phyloP scores from a whole-genome alignment of 2,888 invertebrate genomes.

The Tetheella fluctuosa region DNA sequence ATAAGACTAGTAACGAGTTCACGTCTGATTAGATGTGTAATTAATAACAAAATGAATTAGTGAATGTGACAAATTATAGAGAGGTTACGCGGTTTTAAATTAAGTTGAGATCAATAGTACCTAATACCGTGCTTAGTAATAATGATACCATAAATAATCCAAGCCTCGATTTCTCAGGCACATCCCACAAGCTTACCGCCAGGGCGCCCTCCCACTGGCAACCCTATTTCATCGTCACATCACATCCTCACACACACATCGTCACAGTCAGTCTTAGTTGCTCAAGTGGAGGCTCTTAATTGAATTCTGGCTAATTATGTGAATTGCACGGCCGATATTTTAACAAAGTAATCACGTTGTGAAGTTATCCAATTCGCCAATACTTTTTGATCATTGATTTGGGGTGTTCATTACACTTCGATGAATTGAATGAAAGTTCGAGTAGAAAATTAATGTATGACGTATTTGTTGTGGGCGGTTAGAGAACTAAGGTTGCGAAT shows the following conservation, averaged over 20 bases:
- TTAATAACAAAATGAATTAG: no score
- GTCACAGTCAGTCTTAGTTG: conserved; percentile 24
- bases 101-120: no score
- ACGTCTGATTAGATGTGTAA: no score
- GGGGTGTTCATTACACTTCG: neutral
- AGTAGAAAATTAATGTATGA: neutral
- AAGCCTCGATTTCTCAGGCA: neutral
- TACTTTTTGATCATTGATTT: conserved; percentile 15
- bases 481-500: neutral
- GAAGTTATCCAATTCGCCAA: conserved; percentile 23
- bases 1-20: no score
- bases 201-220: conserved; percentile 14
- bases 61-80: no score
- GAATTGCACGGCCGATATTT: conserved; percentile 34
- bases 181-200: conserved; percentile 6
- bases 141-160: no score
- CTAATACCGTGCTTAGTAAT: no score
- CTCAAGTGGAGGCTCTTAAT: conserved; percentile 37
- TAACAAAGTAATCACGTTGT: conserved; percentile 32
- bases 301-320: conserved; percentile 48
- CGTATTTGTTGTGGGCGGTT: neutral
- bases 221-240: conserved; percentile 26
- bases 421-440: neutral
- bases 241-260: no score
- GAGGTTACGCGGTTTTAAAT: no score